A percentile compares a stretch with the other conserved stretches of the same genome.
Conservation (phyloP, 2,797 vertebrate genomes). For the Sebastes steindachneri region DNA sequence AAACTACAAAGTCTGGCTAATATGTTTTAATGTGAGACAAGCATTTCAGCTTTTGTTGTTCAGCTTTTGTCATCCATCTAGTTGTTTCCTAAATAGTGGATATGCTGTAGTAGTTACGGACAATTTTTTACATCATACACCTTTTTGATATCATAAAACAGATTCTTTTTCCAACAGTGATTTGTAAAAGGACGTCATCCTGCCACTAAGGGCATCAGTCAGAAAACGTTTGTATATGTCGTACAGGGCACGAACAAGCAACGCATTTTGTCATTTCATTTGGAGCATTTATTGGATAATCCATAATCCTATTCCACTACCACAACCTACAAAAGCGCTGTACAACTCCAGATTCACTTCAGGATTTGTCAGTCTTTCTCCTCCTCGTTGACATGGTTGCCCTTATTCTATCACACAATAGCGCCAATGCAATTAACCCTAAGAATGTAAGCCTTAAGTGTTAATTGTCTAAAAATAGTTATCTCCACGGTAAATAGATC, state of each 20-base stretch:
- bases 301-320: not conserved
- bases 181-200: not conserved
- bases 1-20: constrained; percentile 40
- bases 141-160: not conserved
- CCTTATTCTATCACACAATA: constrained; percentile 70
- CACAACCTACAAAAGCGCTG: constrained; percentile 7
- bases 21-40: constrained; percentile 47
- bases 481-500: constrained; percentile 64
- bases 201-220: not conserved
- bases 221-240: not conserved
- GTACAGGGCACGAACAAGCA: not conserved
- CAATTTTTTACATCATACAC: not conserved
- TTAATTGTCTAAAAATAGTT: constrained; percentile 81
- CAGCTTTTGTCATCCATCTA: not conserved
- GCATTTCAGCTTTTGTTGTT: constrained; percentile 10
- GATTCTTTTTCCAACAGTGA: not conserved
- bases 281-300: not conserved
- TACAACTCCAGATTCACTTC: constrained; percentile 37
- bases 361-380: constrained; percentile 36
- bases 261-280: not conserved
- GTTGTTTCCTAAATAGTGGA: not conserved
- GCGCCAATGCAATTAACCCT: constrained; percentile 78
- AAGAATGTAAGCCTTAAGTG: constrained; percentile 62
- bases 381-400: constrained; percentile 57
- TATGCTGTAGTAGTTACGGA: not conserved